Conservation (phyloP, 2,113 vertebrate genomes). For the Raphicerus campestris region DNA sequence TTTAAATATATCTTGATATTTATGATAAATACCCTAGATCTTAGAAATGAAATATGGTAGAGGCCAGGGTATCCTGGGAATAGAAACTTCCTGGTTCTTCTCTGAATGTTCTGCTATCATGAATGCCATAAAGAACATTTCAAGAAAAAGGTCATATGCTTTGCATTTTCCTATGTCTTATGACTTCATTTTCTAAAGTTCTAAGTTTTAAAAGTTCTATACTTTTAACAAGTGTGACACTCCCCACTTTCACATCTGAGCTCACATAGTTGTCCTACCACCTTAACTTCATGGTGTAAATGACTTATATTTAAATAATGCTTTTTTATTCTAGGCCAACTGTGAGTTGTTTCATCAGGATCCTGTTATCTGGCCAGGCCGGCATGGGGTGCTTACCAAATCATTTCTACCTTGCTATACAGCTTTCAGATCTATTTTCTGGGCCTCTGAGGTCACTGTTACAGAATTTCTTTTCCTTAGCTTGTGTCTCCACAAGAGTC, state of each 20-base stretch:
- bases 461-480: neutral
- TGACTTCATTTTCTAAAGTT: slow-evolving; percentile 5
- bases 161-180: neutral
- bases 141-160: neutral
- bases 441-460: neutral
- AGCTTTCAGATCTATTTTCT: slow-evolving; percentile 32
- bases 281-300: neutral
- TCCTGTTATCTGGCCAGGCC: neutral
- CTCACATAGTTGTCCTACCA: neutral
- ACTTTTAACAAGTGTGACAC: neutral
- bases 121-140: neutral
- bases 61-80: neutral
- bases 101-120: neutral
- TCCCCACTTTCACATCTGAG: neutral
- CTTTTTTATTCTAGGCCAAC: neutral
- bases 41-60: neutral
- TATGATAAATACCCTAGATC: neutral
- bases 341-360: slow-evolving; percentile 22
- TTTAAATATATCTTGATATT: neutral
- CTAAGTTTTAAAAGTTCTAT: neutral
- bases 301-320: neutral
- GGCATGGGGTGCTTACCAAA: neutral
- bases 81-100: neutral
- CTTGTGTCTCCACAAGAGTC: neutral
- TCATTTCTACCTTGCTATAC: neutral